Evolutionary conservation across 2,113 vertebrate genomes (phyloP).

Genomic region (Ammospiza nelsoni): DNA sequence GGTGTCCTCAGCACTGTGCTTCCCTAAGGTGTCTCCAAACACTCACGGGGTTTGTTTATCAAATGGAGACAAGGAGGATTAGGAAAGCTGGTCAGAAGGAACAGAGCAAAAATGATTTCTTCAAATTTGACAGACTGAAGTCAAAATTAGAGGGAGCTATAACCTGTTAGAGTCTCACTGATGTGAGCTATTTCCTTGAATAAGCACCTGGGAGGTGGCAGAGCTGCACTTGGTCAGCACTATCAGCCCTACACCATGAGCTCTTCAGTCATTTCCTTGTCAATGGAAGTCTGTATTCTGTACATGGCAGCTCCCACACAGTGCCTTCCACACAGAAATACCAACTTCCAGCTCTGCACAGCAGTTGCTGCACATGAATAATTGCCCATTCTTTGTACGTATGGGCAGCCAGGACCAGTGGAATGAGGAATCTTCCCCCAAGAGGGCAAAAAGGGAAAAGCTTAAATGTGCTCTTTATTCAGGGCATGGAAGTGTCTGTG

Average conservation of each 20-base stretch:
- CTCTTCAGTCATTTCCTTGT: neutral
- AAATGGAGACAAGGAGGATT: neutral
- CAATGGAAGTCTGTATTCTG: neutral
- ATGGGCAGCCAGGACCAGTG: neutral
- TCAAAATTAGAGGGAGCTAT: neutral
- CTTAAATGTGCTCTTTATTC: neutral
- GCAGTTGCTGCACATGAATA: neutral
- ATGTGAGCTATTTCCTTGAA: neutral
- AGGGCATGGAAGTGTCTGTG: neutral
- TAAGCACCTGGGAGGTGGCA: neutral
- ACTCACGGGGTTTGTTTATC: neutral
- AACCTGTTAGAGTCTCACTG: neutral
- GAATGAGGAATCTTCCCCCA: neutral
- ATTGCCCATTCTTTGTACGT: neutral
- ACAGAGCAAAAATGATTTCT: neutral
- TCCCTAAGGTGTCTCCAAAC: rapidly evolving
- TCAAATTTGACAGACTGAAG: neutral
- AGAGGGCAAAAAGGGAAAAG: neutral
- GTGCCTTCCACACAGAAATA: neutral
- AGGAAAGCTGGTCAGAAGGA: neutral
- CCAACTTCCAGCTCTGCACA: neutral
- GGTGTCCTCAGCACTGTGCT: rapidly evolving
- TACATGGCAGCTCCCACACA: neutral
- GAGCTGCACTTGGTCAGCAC: neutral
- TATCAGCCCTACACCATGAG: neutral